Percentiles rank a stretch among this genome's conserved stretches.
phyloP scores from a whole-genome alignment of 2,888 invertebrate genomes.

The Oscheius sp. region DNA sequence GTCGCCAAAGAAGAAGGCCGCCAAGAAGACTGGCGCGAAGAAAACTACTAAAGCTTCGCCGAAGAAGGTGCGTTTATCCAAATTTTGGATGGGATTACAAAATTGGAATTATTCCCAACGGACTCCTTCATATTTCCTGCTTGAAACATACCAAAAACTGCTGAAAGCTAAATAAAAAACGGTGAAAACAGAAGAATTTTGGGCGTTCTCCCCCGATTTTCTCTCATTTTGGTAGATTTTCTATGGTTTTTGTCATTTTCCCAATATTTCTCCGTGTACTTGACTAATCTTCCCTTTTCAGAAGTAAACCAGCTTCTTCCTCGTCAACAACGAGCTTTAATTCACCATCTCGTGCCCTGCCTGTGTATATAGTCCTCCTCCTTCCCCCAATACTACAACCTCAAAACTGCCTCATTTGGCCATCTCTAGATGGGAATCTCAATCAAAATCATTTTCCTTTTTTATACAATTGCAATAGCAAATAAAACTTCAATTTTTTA shows the following conservation, averaged over 20 bases:
- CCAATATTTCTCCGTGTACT: neutral
- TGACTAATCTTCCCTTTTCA: neutral
- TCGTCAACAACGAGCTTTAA: slow-evolving; percentile 8
- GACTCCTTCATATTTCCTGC: neutral
- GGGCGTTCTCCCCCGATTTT: too few relatives aligned
- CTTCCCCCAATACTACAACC: too few relatives aligned
- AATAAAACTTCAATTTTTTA: slow-evolving; percentile 1
- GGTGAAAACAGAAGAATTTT: neutral
- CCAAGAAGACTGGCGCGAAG: slow-evolving; percentile 20
- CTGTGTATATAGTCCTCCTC: slow-evolving; percentile 19
- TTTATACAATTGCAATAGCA: neutral
- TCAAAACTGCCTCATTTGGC: slow-evolving; percentile 1
- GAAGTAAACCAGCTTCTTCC: slow-evolving; percentile 10
- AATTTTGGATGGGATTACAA: too few relatives aligned
- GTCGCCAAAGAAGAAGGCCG: slow-evolving; percentile 26
- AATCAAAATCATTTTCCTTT: neutral
- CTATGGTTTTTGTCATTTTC: neutral
- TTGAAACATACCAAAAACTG: neutral
- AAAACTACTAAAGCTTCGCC: slow-evolving; percentile 22
- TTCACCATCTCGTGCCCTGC: slow-evolving; percentile 11
- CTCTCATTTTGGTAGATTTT: too few relatives aligned
- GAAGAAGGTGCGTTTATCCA: slow-evolving; percentile 14
- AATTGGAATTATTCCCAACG: neutral
- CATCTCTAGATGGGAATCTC: slow-evolving; percentile 23
- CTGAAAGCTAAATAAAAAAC: neutral